Base-by-base conservation (phyloP, 30 jellyfish, hydroid and myxozoan species). In the Mastigias papua region DNA sequence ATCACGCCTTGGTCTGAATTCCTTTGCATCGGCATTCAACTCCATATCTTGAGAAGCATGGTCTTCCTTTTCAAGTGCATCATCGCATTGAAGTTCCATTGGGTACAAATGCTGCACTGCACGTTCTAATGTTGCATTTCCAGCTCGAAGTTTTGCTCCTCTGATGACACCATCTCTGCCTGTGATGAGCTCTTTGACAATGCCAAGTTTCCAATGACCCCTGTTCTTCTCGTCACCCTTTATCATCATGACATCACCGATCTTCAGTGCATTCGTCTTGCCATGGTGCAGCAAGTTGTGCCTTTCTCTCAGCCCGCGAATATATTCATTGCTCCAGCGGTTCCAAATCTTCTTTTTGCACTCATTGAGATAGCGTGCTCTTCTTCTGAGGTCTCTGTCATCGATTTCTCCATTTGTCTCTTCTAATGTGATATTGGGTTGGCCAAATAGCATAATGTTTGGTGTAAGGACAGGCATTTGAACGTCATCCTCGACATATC, bases 401-500 rank as follows among this genome's bases (percentile, higher is more conserved):
- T n/a, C n/a, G n/a, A n/a, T n/a, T n/a, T n/a, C 48, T 88, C 73
- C 73, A 27, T 17, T 89, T 81, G n/a, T 72, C 10, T 75, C 89
- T 19, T 67, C 92, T 54, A 65, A 80, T 11, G 42, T 73, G 37
- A 9, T 58, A 57, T 50, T 64, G 34, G 90, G 74, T 67, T 91
- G 91, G 37, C 89, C 97, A 71, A 81, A 74, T 17, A 90, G 83
- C 91, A 90, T 48, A 31, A 28, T 61, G 76, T 91, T 83, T 35
- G 96, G 97, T 79, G 97, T 91, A 2, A 91, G 89, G 22, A 77
- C 48, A 31, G 70, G 88, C 49, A 63, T 30, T 68, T 91, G 96
- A 33, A 91, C 81, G 50, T 91, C 97, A 65, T 91, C 97, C 34
- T 91, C 97, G 16, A 82, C 82, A 58, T 82, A 90, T 3, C 86